A percentile compares a stretch with the other conserved stretches of the same genome.
phyloP scores from a whole-genome alignment of 2,113 vertebrate genomes.

The Casuarius casuarius region DNA sequence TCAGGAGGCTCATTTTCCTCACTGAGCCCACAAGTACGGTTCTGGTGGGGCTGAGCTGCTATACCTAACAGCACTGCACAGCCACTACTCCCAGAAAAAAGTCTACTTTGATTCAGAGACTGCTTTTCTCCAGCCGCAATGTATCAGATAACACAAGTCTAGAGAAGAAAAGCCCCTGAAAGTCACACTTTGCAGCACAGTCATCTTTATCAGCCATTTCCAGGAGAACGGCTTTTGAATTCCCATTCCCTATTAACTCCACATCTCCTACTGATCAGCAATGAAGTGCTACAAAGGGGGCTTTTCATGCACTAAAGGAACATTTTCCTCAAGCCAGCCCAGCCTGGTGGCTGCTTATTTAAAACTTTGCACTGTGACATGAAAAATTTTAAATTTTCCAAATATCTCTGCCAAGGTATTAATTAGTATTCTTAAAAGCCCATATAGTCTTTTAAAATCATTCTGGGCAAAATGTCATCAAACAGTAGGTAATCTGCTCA shows the following conservation, averaged over 20 bases:
- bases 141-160: not conserved
- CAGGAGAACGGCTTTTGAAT: constrained; percentile 24
- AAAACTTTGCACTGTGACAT: not conserved
- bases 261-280: not conserved
- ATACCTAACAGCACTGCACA: not conserved
- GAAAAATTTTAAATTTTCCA: not conserved
- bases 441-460: not conserved
- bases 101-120: not conserved
- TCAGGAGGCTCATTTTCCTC: not conserved
- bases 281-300: not conserved
- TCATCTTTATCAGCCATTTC: constrained; percentile 30
- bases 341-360: not conserved
- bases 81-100: not conserved
- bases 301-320: not conserved
- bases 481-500: constrained; percentile 25
- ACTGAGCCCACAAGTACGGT: accelerated
- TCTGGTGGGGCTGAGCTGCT: not conserved
- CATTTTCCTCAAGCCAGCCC: not conserved
- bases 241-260: not conserved
- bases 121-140: not conserved
- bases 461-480: constrained; percentile 19
- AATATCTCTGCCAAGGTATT: not conserved
- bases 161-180: not conserved
- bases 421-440: constrained; percentile 48
- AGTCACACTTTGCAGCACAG: not conserved